Conservation (phyloP, 2,797 vertebrate genomes). For the Balearica regulorum region DNA sequence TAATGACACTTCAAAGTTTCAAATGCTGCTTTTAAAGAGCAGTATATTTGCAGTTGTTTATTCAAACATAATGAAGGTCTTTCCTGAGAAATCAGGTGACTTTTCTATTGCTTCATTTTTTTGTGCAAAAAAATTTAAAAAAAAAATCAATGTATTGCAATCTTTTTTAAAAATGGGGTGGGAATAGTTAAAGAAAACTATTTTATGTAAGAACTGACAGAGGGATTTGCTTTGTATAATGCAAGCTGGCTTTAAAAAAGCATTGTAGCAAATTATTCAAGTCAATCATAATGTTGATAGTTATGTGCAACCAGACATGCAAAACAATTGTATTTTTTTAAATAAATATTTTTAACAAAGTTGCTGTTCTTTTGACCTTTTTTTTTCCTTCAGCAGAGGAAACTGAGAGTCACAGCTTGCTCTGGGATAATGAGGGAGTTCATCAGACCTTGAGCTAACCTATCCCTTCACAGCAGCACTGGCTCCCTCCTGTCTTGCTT, state of each 20-base stretch:
- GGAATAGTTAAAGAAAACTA: conserved; percentile 60
- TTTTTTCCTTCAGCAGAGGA: background rate
- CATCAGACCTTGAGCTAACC: background rate
- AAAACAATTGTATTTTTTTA: conserved; percentile 82
- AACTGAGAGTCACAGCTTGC: background rate
- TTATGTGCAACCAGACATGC: conserved; percentile 74
- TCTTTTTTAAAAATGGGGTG: conserved; percentile 56
- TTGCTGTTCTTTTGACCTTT: background rate
- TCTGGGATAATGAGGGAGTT: background rate
- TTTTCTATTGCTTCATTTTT: conserved; percentile 67
- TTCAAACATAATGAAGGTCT: conserved; percentile 38
- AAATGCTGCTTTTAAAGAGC: background rate
- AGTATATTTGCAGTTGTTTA: background rate
- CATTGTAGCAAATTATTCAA: conserved; percentile 71
- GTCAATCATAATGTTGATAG: conserved; percentile 73
- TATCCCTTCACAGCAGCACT: background rate
- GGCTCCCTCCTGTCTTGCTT: fast-evolving
- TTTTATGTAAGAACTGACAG: conserved; percentile 75
- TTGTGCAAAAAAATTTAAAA: conserved; percentile 58
- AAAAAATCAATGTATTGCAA: conserved; percentile 50
- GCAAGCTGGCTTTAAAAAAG: conserved; percentile 71
- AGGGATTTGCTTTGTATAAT: conserved; percentile 75
- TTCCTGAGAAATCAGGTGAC: conserved; percentile 63
- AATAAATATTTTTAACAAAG: conserved; percentile 84
- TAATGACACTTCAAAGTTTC: background rate